Evolutionary conservation across 1,140 invertebrate species (phyloP).

Genomic region (Drosophila guanche): DNA sequence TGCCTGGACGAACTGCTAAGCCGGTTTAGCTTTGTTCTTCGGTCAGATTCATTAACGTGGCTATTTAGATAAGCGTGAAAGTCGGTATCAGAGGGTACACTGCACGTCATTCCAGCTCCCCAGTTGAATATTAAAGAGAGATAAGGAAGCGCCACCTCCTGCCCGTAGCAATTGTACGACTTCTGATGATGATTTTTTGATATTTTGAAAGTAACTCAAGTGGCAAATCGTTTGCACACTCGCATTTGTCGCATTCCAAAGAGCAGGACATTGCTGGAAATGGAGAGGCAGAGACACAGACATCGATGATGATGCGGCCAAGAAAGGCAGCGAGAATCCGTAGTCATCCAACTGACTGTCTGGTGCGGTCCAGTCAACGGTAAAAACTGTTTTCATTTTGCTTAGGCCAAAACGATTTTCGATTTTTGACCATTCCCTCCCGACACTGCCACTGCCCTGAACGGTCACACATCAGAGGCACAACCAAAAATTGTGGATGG

Average conservation of each 20-base stretch:
- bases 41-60: slow-evolving; percentile 80
- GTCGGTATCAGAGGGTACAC: slow-evolving; percentile 5
- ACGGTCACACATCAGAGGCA: slow-evolving; percentile 50
- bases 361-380: slow-evolving; percentile 41
- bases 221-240: slow-evolving; percentile 83
- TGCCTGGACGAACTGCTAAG: slow-evolving; percentile 47
- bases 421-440: slow-evolving; percentile 74
- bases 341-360: slow-evolving; percentile 19
- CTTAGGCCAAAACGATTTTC: slow-evolving; percentile 68
- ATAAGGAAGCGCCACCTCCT: slow-evolving; percentile 14
- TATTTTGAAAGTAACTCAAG: slow-evolving; percentile 81
- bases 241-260: slow-evolving; percentile 69
- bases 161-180: slow-evolving; percentile 23
- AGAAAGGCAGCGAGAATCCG: slow-evolving; percentile 26
- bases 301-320: slow-evolving; percentile 30
- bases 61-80: slow-evolving; percentile 77
- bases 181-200: slow-evolving; percentile 72
- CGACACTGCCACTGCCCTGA: neutral
- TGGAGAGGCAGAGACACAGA: neutral
- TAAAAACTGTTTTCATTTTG: slow-evolving; percentile 67
- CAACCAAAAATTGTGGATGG: slow-evolving; percentile 4
- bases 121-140: slow-evolving; percentile 63
- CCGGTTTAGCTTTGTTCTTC: slow-evolving; percentile 67
- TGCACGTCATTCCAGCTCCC: neutral
- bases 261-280: slow-evolving; percentile 17